A percentile compares a stretch with the other conserved stretches of the same genome.
phyloP scores from a whole-genome alignment of 2,888 invertebrate species.

The Pocota personata region DNA sequence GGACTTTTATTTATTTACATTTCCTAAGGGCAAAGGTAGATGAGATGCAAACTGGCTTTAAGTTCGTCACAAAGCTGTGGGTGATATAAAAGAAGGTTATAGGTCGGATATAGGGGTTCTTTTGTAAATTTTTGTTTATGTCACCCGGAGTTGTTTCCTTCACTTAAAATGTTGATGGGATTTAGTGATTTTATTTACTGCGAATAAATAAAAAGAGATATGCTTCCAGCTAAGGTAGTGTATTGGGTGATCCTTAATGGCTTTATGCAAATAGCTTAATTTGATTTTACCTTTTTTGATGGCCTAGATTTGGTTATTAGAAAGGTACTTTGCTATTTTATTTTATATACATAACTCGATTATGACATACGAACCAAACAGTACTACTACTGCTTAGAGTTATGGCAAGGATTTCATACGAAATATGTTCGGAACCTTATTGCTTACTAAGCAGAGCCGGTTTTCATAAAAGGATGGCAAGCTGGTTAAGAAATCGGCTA shows the following conservation, averaged over 20 bases:
- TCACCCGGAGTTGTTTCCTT: not conserved
- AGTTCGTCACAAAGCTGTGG: not conserved
- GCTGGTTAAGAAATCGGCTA: no score
- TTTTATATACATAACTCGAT: no score
- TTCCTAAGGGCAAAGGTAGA: slow-evolving; percentile 18
- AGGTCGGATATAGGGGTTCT: not conserved
- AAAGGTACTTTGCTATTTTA: not conserved
- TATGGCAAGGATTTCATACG: no score
- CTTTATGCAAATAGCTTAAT: not conserved
- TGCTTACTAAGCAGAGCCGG: no score
- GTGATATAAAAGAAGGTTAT: not conserved
- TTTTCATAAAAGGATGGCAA: no score
- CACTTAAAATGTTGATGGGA: not conserved
- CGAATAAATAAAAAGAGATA: not conserved
- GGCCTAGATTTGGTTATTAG: not conserved
- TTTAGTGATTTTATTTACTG: slow-evolving; percentile 11
- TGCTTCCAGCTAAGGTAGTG: not conserved
- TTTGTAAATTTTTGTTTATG: not conserved
- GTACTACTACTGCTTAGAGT: no score
- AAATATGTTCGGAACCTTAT: no score
- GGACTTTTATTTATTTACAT: slow-evolving; percentile 36
- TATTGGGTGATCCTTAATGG: not conserved
- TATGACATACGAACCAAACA: no score
- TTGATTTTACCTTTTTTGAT: not conserved
- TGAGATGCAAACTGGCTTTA: slow-evolving; percentile 19